Evolutionary conservation across 2,888 invertebrate genomes (phyloP), one percentile per base, ranked within the genome.

Genomic region (Eupithecia subfuscata): DNA sequence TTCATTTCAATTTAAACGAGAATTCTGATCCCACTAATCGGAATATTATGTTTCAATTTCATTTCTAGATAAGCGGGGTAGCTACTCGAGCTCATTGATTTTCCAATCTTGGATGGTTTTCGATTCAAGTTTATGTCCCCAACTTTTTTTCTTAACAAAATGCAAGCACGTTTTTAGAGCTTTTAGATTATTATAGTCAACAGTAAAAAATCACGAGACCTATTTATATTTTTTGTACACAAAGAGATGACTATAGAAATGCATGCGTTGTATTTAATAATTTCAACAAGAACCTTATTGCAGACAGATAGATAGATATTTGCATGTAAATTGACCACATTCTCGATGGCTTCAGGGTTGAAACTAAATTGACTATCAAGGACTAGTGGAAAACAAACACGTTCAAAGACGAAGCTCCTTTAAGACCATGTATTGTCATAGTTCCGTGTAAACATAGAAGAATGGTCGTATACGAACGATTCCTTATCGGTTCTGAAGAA

Each of bases 21-120:
- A 87, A 86, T 86, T 82, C 82, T 84, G 89, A 89, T 88, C 85
- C 82, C 82, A 78, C 87, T 93, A 93, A 94, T 92, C 90, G 91
- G 85, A 91, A 92, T 91, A 90, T 92, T 90, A 89, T 92, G 91
- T 92, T 90, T 86, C 84, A 87, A 89, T 89, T 84, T 82, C 84
- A 82, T 83, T 87, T 80, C 84, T 77, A 85, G 83, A 85, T 83
- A 85, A 79, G 82, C 81, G 77, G 52, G 77, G 80, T 77, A 77
- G 76, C 74, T 74, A 72, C 56, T 71, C 14, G 34, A 72, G 48
- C 67, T 67, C 73, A 69, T 80, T 69, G 78, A 73, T 70, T 71
- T 75, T 70, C 22, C 70, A 70, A 77, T 88, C 88, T 70, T 48
- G 16, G 7, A 45, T 70, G n/a, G 65, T 22, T 64, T 70, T 65